These are phyloP conservation scores for Phrynocephalus guinanensis DNA, from an alignment of 2,797 vertebrate species.

Conservation along the genomic window DNA sequence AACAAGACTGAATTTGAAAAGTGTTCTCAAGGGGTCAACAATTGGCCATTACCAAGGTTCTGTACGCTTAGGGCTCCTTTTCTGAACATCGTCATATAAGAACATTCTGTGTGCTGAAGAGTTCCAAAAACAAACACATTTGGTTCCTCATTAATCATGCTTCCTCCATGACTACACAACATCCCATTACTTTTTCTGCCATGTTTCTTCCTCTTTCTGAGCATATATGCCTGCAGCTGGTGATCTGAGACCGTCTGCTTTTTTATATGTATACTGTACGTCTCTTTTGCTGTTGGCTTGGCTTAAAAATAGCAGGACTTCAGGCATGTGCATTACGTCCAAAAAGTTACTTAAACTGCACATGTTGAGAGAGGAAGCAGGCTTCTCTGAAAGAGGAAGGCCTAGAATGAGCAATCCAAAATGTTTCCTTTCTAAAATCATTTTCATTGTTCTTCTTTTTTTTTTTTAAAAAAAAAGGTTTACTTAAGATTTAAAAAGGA, in stretches of 20 bases:
- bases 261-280: constrained; percentile 13
- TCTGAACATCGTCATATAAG: constrained; percentile 26
- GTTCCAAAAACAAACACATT: constrained; percentile 58
- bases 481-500: constrained; percentile 9
- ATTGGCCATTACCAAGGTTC: neutral
- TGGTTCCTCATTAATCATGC: constrained; percentile 66
- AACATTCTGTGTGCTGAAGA: constrained; percentile 36
- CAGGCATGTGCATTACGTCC: constrained; percentile 7
- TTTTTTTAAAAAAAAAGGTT: constrained; percentile 27
- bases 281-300: constrained; percentile 10
- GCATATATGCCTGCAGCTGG: constrained; percentile 7
- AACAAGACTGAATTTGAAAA: neutral
- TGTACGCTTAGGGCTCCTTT: neutral
- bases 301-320: rapidly evolving
- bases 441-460: neutral
- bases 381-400: constrained; percentile 39
- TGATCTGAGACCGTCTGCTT: neutral
- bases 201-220: constrained; percentile 56
- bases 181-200: constrained; percentile 42
- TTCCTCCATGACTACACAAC: constrained; percentile 51
- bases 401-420: constrained; percentile 2
- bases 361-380: constrained; percentile 16
- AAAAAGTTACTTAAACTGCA: constrained; percentile 36
- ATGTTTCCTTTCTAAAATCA: constrained; percentile 32
- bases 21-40: neutral